phyloP scores from a whole-genome alignment of 2,797 vertebrate species.

The Mormyrus hasselquistii region DNA sequence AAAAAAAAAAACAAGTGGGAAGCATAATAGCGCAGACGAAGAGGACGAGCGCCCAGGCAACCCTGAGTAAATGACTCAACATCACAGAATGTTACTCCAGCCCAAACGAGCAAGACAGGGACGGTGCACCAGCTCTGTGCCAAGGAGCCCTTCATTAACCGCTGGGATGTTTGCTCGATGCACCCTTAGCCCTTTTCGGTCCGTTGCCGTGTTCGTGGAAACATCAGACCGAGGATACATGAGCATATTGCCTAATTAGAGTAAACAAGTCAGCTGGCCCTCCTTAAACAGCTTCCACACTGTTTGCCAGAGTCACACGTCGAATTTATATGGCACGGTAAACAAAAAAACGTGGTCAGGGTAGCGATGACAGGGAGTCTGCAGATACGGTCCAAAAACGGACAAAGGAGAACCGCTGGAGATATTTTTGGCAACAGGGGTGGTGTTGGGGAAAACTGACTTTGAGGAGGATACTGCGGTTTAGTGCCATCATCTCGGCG shows the following conservation, averaged over 20 bases:
- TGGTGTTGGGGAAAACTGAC: background rate
- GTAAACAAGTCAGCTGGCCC: background rate
- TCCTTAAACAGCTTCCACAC: background rate
- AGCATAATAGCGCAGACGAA: slow-evolving; percentile 14
- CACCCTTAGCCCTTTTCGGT: background rate
- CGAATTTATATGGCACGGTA: background rate
- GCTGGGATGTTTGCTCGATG: background rate
- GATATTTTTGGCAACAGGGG: slow-evolving; percentile 28
- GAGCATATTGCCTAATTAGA: background rate
- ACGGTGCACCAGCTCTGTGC: background rate
- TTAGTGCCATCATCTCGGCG: background rate
- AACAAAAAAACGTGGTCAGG: background rate
- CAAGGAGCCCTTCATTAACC: background rate
- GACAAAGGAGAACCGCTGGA: background rate
- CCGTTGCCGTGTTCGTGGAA: background rate
- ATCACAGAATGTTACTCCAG: slow-evolving; percentile 52
- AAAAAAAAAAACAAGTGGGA: slow-evolving; percentile 18
- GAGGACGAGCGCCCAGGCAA: slow-evolving; percentile 42
- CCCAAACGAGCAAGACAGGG: background rate
- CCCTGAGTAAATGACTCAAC: slow-evolving; percentile 55
- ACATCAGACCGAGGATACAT: background rate
- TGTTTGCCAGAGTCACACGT: background rate
- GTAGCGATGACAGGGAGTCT: background rate
- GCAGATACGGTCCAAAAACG: background rate
- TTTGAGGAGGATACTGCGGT: background rate